Evolutionary conservation across 2,888 invertebrate genomes (phyloP), one percentile per base, ranked within the genome.

Genomic region (Chrysopilus asiliformis): DNA sequence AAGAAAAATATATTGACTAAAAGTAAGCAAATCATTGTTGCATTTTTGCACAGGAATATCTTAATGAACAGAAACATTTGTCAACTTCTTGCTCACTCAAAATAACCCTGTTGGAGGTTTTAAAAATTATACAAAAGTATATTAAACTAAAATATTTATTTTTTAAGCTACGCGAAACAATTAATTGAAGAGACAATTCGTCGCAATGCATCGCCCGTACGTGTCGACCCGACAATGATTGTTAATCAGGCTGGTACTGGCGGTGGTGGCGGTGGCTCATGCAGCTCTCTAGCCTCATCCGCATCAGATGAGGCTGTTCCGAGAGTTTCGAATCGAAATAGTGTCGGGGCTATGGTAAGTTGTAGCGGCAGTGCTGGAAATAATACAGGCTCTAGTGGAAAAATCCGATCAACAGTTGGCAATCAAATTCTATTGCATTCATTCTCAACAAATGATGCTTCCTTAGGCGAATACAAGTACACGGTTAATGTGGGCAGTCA

Each of bases 131-230:
- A n/a, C n/a, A n/a, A n/a, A 4, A 9, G 29, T 3, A 19, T 34
- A 22, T 27, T 12, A 9, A 12, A 12, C 20, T 10, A 7, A 17
- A 29, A 20, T 8, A 10, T 13, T 28, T 19, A 32, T 3, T 10
- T 19, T 10, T 10, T 20, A 30, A 89, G 89, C 55, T 81, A 85
- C 60, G 93, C 93, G 27, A 90, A 90, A 63, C 82, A 85, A 60
- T 68, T 93, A 58, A 93, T 94, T 57, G 91, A 90, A 59, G 91
- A 93, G 57, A 93, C 93, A 45, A 94, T 94, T 54, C 76, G 87
- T 46, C 78, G 91, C 56, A 94, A 94, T 68, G 89, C 90, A 49
- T 93, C 91, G 34, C 90, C 91, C 35, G 83, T 89, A 49, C 73
- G 85, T 49, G 66, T 74, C 49, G 72, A 79, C 45, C 69, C 72